Evolutionary conservation across 2,888 invertebrate species (phyloP).

Genomic region (Osmoderma eremita): DNA sequence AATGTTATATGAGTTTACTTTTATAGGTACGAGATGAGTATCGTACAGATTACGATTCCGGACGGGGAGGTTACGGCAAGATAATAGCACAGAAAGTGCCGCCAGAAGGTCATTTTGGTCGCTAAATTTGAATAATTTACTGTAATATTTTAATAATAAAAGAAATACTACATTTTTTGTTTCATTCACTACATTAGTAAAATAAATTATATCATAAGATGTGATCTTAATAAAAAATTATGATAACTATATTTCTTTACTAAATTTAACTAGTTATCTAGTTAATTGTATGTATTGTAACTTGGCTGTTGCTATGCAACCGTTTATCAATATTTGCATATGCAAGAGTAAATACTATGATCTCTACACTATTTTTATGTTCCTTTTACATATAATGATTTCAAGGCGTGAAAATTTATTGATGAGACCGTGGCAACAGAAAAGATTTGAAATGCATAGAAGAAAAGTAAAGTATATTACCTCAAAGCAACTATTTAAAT

Average conservation of each 20-base stretch:
- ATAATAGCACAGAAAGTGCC: constrained; percentile 86
- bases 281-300: not conserved
- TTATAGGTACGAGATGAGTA: constrained; percentile 94
- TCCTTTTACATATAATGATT: constrained; percentile 66
- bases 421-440: constrained; percentile 76
- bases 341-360: constrained; percentile 1
- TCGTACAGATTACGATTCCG: constrained; percentile 95
- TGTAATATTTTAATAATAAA: no score
- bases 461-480: constrained; percentile 65
- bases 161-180: no score
- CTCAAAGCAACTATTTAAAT: not conserved
- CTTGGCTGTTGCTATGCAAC: constrained; percentile 33
- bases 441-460: constrained; percentile 75
- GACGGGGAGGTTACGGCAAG: constrained; percentile 97
- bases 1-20: not conserved
- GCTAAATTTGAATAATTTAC: constrained; percentile 50
- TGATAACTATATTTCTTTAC: not conserved
- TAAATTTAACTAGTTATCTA: not conserved
- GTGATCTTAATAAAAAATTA: not conserved
- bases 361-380: not conserved
- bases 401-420: constrained; percentile 77
- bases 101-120: constrained; percentile 61
- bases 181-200: no score
- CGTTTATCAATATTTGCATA: constrained; percentile 8
- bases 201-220: not conserved